Evolutionary conservation across 2,888 invertebrate species (phyloP), one percentile per base, ranked within the genome.

Genomic region (Eupithecia vulgata): DNA sequence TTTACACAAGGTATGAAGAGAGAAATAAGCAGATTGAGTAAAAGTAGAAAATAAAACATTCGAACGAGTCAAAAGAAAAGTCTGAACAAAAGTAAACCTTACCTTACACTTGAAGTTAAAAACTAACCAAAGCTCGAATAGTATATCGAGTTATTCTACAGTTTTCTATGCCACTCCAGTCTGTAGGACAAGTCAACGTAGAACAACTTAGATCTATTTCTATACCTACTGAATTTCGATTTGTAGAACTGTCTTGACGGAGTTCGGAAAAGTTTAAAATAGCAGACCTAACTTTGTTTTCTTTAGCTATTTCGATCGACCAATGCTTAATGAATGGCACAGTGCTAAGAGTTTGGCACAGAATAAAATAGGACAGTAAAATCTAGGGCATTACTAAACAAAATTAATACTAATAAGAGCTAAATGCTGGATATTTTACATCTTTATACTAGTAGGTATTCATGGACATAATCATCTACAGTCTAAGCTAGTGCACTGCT

Each of bases 161-260:
- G 61, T 61, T 34, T 73, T 62, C 52, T 52, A 67, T 17, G n/a
- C 48, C 48, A 52, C 48, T 52, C 59, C 35, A 40, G 15, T 57
- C 37, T 13, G 25, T 35, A 6, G 13, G 21, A 40, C 71, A 35
- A 52, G 68, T n/a, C 62, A 66, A 74, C 72, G 71, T 64, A 75
- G 72, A 76, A 71, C 74, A 73, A 77, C 70, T 76, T 73, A 70
- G 69, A 77, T 76, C 77, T 76, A 77, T 79, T 79, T 76, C 71
- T 35, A 42, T 42, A 74, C 74, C n/a, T n/a, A n/a, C n/a, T 76
- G 76, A 77, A 77, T 77, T 77, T 80, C 77, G 74, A 79, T 77
- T 77, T 78, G 77, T 76, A 57, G 74, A 67, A 67, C 71, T 61
- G 66, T 68, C 67, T 71, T 4, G 21, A 48, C 34, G 21, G 64